Evolutionary conservation across 2,888 invertebrate species (phyloP).

Genomic region (Girardia tigrina): DNA sequence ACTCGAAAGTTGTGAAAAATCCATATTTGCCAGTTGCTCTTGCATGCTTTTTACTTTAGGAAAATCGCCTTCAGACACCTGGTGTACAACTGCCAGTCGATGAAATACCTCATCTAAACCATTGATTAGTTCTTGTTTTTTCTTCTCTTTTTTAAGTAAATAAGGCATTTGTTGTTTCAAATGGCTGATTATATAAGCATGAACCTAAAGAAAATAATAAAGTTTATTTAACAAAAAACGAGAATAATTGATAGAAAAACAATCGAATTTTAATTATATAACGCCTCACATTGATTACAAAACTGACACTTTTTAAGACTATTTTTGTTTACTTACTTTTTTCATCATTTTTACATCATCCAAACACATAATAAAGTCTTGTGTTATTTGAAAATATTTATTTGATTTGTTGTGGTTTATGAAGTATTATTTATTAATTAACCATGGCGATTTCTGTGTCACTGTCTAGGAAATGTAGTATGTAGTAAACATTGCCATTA

Average conservation of each 20-base stretch:
- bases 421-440: no score
- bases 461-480: no score
- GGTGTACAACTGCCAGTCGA: constrained; percentile 74
- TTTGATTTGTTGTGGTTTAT: neutral
- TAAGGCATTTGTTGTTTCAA: constrained; percentile 89
- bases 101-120: constrained; percentile 76
- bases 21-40: constrained; percentile 50
- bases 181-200: constrained; percentile 89
- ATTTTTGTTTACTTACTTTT: neutral
- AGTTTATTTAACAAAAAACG: no score
- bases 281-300: no score
- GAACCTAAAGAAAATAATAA: constrained; percentile 61
- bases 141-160: constrained; percentile 85
- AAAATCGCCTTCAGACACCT: constrained; percentile 92
- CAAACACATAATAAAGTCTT: neutral
- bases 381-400: neutral
- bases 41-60: constrained; percentile 96
- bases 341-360: no score
- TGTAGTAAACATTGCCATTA: no score
- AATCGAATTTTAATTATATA: neutral
- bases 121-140: constrained; percentile 87
- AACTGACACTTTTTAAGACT: no score
- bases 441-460: no score
- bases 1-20: constrained; percentile 82
- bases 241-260: neutral